These are phyloP conservation scores for Acanthochromis polyacanthus DNA, from an alignment of 2,113 vertebrate species.

Conservation along the genomic window DNA sequence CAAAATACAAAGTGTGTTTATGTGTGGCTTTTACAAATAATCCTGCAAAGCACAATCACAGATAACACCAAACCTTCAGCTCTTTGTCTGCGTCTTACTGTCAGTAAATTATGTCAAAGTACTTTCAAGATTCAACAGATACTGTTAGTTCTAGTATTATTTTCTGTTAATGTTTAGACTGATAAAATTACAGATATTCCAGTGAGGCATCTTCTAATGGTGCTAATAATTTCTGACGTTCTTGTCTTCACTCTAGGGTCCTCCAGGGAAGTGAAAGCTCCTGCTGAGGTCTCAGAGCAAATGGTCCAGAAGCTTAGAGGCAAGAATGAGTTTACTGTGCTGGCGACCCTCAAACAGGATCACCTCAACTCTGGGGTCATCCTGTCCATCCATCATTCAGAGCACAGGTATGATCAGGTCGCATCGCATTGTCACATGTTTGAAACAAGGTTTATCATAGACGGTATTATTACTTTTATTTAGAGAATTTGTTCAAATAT, in stretches of 20 bases:
- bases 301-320: slow-evolving; percentile 95
- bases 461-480: neutral
- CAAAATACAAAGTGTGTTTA: neutral
- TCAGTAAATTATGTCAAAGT: neutral
- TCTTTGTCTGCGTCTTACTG: neutral
- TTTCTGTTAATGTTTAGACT: neutral
- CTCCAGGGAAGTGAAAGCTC: slow-evolving; percentile 92
- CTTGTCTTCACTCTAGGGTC: slow-evolving; percentile 82
- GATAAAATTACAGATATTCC: neutral
- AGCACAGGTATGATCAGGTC: slow-evolving; percentile 88
- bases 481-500: too few relatives aligned
- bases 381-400: slow-evolving; percentile 93
- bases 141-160: neutral
- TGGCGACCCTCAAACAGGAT: slow-evolving; percentile 93
- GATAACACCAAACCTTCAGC: too few relatives aligned
- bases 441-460: neutral
- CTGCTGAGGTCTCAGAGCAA: slow-evolving; percentile 86
- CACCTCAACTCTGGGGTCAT: slow-evolving; percentile 96
- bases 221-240: slow-evolving; percentile 13
- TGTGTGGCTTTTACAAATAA: neutral
- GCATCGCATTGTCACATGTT: neutral
- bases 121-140: neutral
- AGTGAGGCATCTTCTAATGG: neutral
- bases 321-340: slow-evolving; percentile 94
- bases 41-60: neutral